Percentiles rank a stretch among this genome's conserved stretches.
Conservation (phyloP, 2,113 vertebrate species). For the Nymphicus hollandicus region DNA sequence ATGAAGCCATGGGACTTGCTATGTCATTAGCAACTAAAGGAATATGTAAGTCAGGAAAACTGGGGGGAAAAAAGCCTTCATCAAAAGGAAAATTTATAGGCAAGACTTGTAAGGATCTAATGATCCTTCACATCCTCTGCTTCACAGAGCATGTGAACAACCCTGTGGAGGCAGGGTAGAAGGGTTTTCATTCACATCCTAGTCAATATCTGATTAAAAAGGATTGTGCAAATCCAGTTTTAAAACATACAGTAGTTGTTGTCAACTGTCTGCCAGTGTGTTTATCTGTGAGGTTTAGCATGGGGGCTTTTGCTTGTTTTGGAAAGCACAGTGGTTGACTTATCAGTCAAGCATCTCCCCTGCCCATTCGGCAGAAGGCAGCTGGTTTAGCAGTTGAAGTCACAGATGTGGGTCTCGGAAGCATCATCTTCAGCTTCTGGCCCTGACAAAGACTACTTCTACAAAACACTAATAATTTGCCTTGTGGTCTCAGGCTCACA, state of each 20-base stretch:
- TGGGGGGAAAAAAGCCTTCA: fast-evolving
- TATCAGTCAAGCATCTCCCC: neutral
- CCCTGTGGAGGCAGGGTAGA: neutral
- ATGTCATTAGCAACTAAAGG: neutral
- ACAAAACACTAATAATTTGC: neutral
- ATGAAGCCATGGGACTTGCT: neutral
- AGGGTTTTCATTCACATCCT: neutral
- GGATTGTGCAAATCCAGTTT: neutral
- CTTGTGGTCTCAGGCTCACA: neutral
- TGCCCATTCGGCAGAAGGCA: neutral
- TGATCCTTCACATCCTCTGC: neutral
- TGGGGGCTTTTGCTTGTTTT: neutral
- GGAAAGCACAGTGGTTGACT: neutral
- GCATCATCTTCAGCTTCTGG: neutral
- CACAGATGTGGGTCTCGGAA: fast-evolving
- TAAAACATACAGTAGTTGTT: neutral
- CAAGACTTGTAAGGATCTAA: neutral
- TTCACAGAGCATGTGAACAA: neutral
- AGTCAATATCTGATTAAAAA: neutral
- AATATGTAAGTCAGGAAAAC: neutral
- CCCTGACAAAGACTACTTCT: neutral
- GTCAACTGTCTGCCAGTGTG: neutral
- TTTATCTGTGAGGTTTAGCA: neutral
- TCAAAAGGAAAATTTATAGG: neutral
- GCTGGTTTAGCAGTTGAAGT: neutral